Evolutionary conservation across 2,113 vertebrate genomes (phyloP).

Genomic region (Accipiter virgatus): DNA sequence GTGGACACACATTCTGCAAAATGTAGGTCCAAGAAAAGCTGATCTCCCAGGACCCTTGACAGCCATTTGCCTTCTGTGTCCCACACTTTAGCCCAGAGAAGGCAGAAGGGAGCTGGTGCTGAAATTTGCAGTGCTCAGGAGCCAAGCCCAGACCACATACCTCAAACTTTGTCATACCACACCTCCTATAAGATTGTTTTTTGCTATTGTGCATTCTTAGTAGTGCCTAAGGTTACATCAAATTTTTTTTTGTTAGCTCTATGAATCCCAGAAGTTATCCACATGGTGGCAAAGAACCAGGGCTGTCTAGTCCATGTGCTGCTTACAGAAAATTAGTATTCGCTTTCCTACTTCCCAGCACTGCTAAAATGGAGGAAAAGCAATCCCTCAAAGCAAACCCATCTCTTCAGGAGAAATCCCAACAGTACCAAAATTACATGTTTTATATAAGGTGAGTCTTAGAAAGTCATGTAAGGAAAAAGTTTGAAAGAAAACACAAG

Average conservation of each 20-base stretch:
- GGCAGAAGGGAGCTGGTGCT: neutral
- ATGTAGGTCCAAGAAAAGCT: neutral
- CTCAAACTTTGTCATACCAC: neutral
- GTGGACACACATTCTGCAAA: neutral
- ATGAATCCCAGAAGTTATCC: neutral
- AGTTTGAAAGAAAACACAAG: neutral
- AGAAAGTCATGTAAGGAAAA: neutral
- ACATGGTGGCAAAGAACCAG: neutral
- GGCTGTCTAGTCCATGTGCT: neutral
- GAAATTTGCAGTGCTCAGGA: neutral
- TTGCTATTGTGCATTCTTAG: neutral
- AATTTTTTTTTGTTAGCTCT: neutral
- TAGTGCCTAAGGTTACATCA: neutral
- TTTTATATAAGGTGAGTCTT: neutral
- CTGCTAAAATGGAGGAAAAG: neutral
- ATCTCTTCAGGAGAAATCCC: neutral
- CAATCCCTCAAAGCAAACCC: neutral
- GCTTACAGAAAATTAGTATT: neutral
- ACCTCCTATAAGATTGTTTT: neutral
- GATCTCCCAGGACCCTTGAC: neutral
- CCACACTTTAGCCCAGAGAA: neutral
- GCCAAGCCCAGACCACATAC: neutral
- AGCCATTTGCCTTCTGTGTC: neutral
- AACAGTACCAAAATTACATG: neutral
- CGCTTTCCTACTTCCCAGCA: neutral